phyloP scores from a whole-genome alignment of 2,888 invertebrate genomes.

The Adela reaumurella region DNA sequence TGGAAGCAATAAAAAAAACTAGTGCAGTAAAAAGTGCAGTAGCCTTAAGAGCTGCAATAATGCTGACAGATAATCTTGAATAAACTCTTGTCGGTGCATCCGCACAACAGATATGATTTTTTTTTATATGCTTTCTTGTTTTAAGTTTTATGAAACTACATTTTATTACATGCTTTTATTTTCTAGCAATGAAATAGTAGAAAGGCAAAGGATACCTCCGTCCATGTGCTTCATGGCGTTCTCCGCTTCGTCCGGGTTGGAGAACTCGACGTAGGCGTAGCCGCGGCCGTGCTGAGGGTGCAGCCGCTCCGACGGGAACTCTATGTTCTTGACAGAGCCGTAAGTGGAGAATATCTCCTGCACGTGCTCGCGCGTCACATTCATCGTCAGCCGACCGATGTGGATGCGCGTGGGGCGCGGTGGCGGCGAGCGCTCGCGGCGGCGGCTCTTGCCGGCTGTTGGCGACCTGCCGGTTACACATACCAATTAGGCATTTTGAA shows the following conservation, averaged over 20 bases:
- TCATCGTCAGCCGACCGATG: constrained; percentile 87
- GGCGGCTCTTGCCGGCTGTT: constrained; percentile 60
- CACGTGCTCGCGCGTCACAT: constrained; percentile 88
- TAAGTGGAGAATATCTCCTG: constrained; percentile 89
- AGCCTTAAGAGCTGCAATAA: no score
- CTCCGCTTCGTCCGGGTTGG: constrained; percentile 91
- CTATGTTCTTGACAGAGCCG: constrained; percentile 81
- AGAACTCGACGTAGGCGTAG: constrained; percentile 94
- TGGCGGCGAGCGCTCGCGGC: constrained; percentile 82
- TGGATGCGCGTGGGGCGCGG: constrained; percentile 92
- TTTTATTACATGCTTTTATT: no score
- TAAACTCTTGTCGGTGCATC: no score
- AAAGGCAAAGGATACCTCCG: constrained; percentile 62
- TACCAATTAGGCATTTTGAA: no score
- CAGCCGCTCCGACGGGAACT: constrained; percentile 83
- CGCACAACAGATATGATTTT: no score
- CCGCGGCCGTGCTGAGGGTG: constrained; percentile 89
- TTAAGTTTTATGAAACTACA: no score
- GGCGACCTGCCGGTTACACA: constrained; percentile 51
- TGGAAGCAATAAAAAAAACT: no score
- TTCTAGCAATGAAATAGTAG: no score
- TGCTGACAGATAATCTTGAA: no score
- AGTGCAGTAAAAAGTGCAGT: no score
- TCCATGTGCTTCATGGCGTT: constrained; percentile 99
- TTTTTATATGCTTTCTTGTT: no score